phyloP scores from a whole-genome alignment of 2,888 invertebrate genomes.

The Incurvaria masculella region DNA sequence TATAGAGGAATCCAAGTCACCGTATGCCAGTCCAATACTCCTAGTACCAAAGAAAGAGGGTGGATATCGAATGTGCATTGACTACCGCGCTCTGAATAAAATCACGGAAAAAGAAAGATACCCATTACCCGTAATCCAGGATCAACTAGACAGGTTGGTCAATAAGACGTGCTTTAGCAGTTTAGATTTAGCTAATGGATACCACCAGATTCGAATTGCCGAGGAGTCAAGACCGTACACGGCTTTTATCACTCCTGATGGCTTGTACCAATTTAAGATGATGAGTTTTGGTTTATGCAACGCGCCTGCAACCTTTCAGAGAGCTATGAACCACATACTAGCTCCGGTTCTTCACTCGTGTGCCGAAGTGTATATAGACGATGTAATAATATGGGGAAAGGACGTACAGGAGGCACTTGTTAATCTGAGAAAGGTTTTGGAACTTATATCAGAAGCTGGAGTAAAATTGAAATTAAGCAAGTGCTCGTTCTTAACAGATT shows the following conservation, averaged over 20 bases:
- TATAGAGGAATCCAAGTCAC: constrained; percentile 9
- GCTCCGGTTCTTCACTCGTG: constrained; percentile 7
- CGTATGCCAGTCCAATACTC: constrained; percentile 1
- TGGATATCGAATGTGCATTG: constrained; percentile 11
- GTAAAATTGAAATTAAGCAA: constrained; percentile 7
- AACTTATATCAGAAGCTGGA: constrained; percentile 2
- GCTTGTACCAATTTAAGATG: constrained; percentile 11
- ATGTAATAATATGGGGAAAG: constrained; percentile 10
- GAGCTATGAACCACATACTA: constrained; percentile 11
- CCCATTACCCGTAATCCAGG: constrained; percentile 12
- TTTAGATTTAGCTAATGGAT: constrained; percentile 12
- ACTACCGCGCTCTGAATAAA: constrained; percentile 13
- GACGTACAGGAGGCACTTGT: constrained; percentile 3
- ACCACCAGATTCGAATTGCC: constrained; percentile 12
- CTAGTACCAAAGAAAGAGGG: constrained; percentile 14
- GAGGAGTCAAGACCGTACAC: constrained; percentile 4
- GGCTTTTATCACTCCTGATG: constrained; percentile 11
- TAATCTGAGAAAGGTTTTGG: constrained; percentile 5
- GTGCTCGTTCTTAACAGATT: constrained; percentile 6
- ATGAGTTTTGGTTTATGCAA: constrained; percentile 13
- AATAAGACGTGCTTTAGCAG: constrained; percentile 7
- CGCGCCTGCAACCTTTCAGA: constrained; percentile 10
- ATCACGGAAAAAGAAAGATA: constrained; percentile 12
- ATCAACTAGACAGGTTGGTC: constrained; percentile 8
- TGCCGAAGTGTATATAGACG: constrained; percentile 14